Evolutionary conservation across 2,888 invertebrate genomes (phyloP), one percentile per base, ranked within the genome.

Genomic region (Tetranychus truncatus): DNA sequence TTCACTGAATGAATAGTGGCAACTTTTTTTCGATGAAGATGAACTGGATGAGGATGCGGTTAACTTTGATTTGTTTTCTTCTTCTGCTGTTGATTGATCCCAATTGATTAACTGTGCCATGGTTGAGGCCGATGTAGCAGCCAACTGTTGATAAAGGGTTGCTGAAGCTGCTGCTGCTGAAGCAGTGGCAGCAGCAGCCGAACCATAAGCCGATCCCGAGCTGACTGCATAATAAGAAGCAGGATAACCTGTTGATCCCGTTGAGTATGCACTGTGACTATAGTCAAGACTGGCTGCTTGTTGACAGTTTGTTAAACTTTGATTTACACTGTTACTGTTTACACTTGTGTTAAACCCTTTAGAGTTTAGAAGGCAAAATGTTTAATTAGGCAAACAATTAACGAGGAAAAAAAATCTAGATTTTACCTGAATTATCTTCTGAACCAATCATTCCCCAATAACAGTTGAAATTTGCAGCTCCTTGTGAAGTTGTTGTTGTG

Each of bases 131-230:
- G 73, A 66, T 34, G 34, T 34, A 34, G 34, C 34, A 67, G 77
- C 75, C 45, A 77, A 75, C 24, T 77, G 75, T 24, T 76, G 77
- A 71, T 76, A 76, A 44, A 75, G 73, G n/a, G 76, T 74, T 3
- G 76, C 75, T 24, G 20, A 18, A 24, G 69, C 34, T 6, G 66
- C 66, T 20, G 66, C 18, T 66, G n/a, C 66, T 34, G 34, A 34
- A 34, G 34, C 34, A 34, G 55, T 15, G 2, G 34, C 20, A 11
- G 69, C n/a, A 24, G n/a, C 69, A 24, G 21, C 34, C 11, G 69
- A 69, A 11, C 69, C 69, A 11, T 20, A 24, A 55, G 9, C 11
- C 6, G 55, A 55, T 15, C 55, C 55, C 55, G 55, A 55, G 15
- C 55, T 15, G 15, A 55, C 55, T 55, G 55, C 9, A 69, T 69